Base-by-base conservation (phyloP, 1,140 invertebrate species). In the Idris sp. region DNA sequence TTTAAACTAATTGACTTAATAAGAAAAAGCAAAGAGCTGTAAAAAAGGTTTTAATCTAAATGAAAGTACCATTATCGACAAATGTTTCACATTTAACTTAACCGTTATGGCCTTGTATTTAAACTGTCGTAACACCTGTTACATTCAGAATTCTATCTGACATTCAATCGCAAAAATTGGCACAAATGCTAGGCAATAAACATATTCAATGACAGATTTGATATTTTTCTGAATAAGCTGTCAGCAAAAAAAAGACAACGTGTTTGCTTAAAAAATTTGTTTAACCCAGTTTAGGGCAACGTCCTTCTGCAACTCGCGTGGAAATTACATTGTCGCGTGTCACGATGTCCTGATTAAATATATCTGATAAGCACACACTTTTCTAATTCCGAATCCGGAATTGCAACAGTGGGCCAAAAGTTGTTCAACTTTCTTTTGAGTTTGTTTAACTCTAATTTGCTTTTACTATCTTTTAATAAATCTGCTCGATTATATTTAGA, bases 121-220 rank as follows among this genome's bases (percentile, higher is more conserved):
- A 35, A 22, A n/a, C n/a, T n/a, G n/a, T 30, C 13, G 15, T n/a
- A 9, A 54, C 35, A 54, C 49, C 49, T 54, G 49, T 30, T 33
- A 53, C 11, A n/a, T n/a, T n/a, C n/a, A n/a, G n/a, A n/a, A n/a
- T n/a, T 10, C 18, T 10, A 36, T 16, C 35, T 36, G 30, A 36
- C 33, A 49, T n/a, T n/a, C 11, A 19, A 2, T 11, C 9, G 36
- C 14, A 22, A 54, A 54, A 54, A 54, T 54, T 54, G 49, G 49
- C 49, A 54, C 49, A 40, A 54, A 54, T 28, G 49, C 49, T 19
- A 54, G 13, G 35, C 22, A 54, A 35, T 54, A 16, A 35, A n/a
- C 25, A n/a, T n/a, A n/a, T n/a, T 54, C 35, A 28, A 54, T 40
- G 49, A 18, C 33, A n/a, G n/a, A n/a, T n/a, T n/a, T n/a, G n/a